Base-by-base conservation (phyloP, 1,140 invertebrate species). In the Drosophila simulans region DNA sequence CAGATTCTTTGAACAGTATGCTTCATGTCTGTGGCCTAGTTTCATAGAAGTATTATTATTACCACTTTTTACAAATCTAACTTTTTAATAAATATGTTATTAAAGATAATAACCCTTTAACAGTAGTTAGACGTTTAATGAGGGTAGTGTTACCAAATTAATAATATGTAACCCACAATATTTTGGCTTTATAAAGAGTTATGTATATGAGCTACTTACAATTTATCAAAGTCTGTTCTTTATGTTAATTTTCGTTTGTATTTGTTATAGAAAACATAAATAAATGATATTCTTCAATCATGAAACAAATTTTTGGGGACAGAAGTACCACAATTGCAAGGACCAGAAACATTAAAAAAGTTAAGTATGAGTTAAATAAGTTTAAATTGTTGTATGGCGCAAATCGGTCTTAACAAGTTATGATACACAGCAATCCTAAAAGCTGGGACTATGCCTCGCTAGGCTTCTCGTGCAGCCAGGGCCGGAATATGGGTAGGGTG, bases 401-500 rank as follows among this genome's bases (percentile, higher is more conserved):
- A 89, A 73, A 58, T 71, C 40, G 69, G 66, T 64, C 35, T 70
- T 66, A 86, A 88, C 74, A 73, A 59, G 63, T 53, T 58, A 39
- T 22, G 27, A 25, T 10, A 51, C 48, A 15, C 42, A 2, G 42
- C 3, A 45, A 15, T 8, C 25, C n/a, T 2, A 27, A 17, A 3
- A 8, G 8, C 17, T 2, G 45, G 15, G 40, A 54, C 45, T 77
- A 80, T 74, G 84, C 80, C 48, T 92, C 90, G 39, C 22, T 76
- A 0, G 91, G 88, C 51, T 92, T 92, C 31, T 92, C 91, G 65
- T 97, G 95, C 34, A 98, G 93, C 97, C 97, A 98, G 11, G 97
- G 97, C 76, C 97, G 94, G 91, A 97, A 97, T 77, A 98, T 96
- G n/a, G 97, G 97, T 83, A 98, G 93, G n/a, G 96, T 97, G 45